Evolutionary conservation across 1,140 invertebrate species (phyloP).

Genomic region (Eumeta japonica): DNA sequence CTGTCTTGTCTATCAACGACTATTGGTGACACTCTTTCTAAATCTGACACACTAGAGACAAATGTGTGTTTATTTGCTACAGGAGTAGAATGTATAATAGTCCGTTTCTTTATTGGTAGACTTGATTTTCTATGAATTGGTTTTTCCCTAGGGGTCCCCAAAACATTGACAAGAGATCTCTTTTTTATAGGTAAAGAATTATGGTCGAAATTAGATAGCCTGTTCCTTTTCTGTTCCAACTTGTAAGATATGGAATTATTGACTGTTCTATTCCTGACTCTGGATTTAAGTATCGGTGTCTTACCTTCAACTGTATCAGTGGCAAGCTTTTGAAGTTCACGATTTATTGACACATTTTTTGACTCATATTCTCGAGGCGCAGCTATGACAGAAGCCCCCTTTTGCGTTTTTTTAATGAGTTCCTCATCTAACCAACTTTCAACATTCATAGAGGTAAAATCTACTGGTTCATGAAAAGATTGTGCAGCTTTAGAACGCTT

Average conservation of each 20-base stretch:
- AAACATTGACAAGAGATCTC: constrained; percentile 17
- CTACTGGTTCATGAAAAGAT: constrained; percentile 24
- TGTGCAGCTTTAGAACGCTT: constrained; percentile 12
- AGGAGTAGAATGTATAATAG: constrained; percentile 33
- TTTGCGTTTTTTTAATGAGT: constrained; percentile 12
- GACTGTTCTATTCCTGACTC: constrained; percentile 14
- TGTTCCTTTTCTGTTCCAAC: constrained; percentile 12
- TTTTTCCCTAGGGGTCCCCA: constrained; percentile 9
- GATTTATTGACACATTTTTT: constrained; percentile 5
- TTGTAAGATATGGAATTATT: background rate
- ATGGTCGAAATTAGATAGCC: constrained; percentile 22
- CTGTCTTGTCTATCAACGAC: constrained; percentile 1
- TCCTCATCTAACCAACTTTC: constrained; percentile 35
- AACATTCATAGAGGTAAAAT: constrained; percentile 22
- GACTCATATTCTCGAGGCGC: no score
- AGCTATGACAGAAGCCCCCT: no score
- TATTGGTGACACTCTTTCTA: constrained; percentile 33
- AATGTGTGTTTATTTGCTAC: constrained; percentile 16
- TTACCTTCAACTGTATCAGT: constrained; percentile 26
- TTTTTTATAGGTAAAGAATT: constrained; percentile 36
- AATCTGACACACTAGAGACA: constrained; percentile 19
- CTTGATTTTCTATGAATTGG: no score
- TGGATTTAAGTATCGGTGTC: constrained; percentile 9
- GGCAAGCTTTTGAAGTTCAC: constrained; percentile 21
- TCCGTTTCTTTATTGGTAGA: constrained; percentile 31